Base-by-base conservation (phyloP, 2,888 invertebrate genomes). In the Stenotaenia linearis region DNA sequence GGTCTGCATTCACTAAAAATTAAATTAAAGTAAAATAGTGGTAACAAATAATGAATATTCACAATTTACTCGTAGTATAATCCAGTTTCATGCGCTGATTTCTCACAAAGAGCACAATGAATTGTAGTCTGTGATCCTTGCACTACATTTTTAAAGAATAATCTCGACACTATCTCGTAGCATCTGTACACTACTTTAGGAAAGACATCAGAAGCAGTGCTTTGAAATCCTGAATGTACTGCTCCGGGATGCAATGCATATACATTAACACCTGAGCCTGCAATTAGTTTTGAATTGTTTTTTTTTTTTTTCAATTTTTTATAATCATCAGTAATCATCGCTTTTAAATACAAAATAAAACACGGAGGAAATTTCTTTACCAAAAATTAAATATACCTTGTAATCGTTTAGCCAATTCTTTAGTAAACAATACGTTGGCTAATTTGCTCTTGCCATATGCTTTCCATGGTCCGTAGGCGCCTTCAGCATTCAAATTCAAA, bases 61-160 rank as follows among this genome's bases (percentile, higher is more conserved):
- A 18, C 0, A 23, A 9, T 10, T 77, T 77, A 94, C 94, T 90
- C 89, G 83, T 91, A 92, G 85, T 92, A 92, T 85, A 91, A 90
- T 10, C 95, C 95, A 0, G 90, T 88, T 40, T 90, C 88, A 45
- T 89, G 87, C 28, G 88, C 88, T 25, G 93, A 84, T 23, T 86
- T 86, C 0, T 91, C 90, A 82, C 91, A 91, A 3, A 94, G 85
- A 0, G 92, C 92, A 1, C 90, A 90, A 85, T 91, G 91, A 35
- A 94, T 82, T 6, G 91, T 85, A 1, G 90, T 89, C 86, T 92
- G 92, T 0, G 93, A 91, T n/a, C 92, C 93, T 84, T 91, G 91
- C 78, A 86, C 88, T 12, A 93, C 87, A 56, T 88, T 88, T 88
- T 92, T 94, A 25, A 40, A 23, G 12, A 35, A 69, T 30, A 18